Base-by-base conservation (phyloP, 2,797 vertebrate genomes). In the Ctenochaetus hawaiiensis region DNA sequence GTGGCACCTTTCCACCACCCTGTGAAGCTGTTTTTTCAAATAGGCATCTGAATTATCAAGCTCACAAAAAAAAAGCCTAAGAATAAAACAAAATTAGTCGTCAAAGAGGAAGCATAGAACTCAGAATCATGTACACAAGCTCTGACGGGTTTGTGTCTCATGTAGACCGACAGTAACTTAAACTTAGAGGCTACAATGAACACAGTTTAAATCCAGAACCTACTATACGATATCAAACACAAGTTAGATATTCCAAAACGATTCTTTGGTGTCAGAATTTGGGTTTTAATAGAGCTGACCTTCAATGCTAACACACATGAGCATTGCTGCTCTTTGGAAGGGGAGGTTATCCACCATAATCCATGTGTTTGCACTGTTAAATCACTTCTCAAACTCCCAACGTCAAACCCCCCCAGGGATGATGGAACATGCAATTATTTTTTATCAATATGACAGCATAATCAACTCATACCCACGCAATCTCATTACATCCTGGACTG, bases 361-460 rank as follows among this genome's bases (percentile, higher is more conserved):
- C 60, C 52, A 64, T 57, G 37, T 62, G 73, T 81, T 63, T 72
- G 18, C 6, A 23, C 58, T 22, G 30, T 60, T 72, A 77, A 82
- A 83, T 71, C 69, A 48, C 65, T 82, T 80, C 65, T 14, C 52
- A 67, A 86, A 85, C 65, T 77, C 68, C 48, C 39, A 80, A 78
- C 80, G 73, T 81, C 30, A 49, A 75, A 30, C 37, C 66, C 82
- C 82, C 64, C 47, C 14, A 72, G 78, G 84, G 73, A 91, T 90
- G 87, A 91, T 72, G 34, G 76, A 88, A 87, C 88, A 93, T 66
- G 66, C 79, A 90, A 92, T 93, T 91, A 83, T 85, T 84, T 83
- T 89, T 77, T 82, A 89, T 88, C 85, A 90, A 86, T 91, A 88
- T 77, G 71, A 87, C 89, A 74, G 84, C 65, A 65, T 92, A 93